A percentile compares a stretch with the other conserved stretches of the same genome.
phyloP scores from a whole-genome alignment of 2,888 invertebrate genomes.

The Eubasilissa splendida region DNA sequence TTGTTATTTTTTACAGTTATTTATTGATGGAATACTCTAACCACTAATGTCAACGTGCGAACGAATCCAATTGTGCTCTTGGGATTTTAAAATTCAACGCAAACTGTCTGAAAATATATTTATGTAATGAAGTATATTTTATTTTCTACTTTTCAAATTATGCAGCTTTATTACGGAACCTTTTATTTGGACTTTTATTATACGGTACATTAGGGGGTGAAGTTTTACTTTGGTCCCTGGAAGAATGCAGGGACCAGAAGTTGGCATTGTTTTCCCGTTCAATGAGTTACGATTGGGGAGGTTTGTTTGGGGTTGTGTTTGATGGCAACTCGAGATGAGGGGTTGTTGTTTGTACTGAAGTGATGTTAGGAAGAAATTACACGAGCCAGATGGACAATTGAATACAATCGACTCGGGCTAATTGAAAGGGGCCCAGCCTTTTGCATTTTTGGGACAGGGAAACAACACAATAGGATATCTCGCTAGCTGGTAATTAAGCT shows the following conservation, averaged over 20 bases:
- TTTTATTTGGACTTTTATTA: too few relatives aligned
- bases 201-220: too few relatives aligned
- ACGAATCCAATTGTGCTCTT: too few relatives aligned
- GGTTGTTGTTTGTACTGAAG: constrained; percentile 8
- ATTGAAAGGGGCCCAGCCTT: neutral
- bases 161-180: too few relatives aligned
- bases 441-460: constrained; percentile 1
- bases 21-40: too few relatives aligned
- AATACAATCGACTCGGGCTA: constrained; percentile 1
- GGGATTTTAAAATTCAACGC: too few relatives aligned
- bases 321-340: neutral
- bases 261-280: constrained; percentile 1
- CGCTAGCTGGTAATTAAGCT: too few relatives aligned
- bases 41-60: too few relatives aligned
- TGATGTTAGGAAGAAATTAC: constrained; percentile 4
- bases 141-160: too few relatives aligned
- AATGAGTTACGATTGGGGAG: neutral
- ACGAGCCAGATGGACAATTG: constrained; percentile 8
- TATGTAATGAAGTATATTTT: too few relatives aligned
- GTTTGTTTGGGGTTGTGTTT: neutral
- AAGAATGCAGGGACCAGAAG: constrained; percentile 2
- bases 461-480: neutral
- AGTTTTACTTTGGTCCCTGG: neutral
- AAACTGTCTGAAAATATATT: too few relatives aligned
- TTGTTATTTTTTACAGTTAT: too few relatives aligned